Evolutionary conservation across 1,140 invertebrate genomes (phyloP), one percentile per base, ranked within the genome.

Genomic region (Drosophila ananassae): DNA sequence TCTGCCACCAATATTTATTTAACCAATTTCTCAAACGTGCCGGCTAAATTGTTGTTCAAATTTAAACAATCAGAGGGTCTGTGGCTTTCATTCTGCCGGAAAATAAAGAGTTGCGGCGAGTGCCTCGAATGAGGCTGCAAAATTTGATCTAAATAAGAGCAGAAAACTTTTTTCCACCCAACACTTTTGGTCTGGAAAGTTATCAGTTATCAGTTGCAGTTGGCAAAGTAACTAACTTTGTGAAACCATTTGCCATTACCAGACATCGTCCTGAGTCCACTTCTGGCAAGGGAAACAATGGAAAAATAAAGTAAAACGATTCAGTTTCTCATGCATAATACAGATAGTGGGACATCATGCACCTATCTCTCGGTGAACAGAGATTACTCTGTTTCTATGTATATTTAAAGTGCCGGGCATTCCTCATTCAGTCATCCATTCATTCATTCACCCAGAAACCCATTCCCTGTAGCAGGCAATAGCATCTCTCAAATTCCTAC

Each of bases 311-410:
- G 60, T 66, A 55, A 73, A 63, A 77, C 55, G 74, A 55, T 68
- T 64, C 69, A 75, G 63, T 63, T 85, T 52, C 54, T 22, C 83
- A 82, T 85, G 82, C 74, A 85, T 82, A 82, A 85, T 85, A 74
- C 77, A 85, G 53, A 34, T 60, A 24, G 37, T 48, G 50, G 60
- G 58, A 67, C 73, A 66, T 44, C 34, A 12, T 66, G 74, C 60
- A 84, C 56, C 73, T 68, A 87, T 85, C 32, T 32, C 76, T 87
- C 63, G 51, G 68, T 47, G 79, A 71, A 41, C 37, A 74, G 59
- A 72, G 78, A 57, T 74, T 79, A 64, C 64, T 50, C 73, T 52
- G 81, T 71, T 74, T 67, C 22, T 12, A 22, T 72, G 59, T 57
- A 51, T 10, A 46, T 21, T 21, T 46, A 17, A 41, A 37, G 51